Evolutionary conservation across 2,113 vertebrate genomes (phyloP), one percentile per base, ranked within the genome.

Genomic region (Pterocles burchelli): DNA sequence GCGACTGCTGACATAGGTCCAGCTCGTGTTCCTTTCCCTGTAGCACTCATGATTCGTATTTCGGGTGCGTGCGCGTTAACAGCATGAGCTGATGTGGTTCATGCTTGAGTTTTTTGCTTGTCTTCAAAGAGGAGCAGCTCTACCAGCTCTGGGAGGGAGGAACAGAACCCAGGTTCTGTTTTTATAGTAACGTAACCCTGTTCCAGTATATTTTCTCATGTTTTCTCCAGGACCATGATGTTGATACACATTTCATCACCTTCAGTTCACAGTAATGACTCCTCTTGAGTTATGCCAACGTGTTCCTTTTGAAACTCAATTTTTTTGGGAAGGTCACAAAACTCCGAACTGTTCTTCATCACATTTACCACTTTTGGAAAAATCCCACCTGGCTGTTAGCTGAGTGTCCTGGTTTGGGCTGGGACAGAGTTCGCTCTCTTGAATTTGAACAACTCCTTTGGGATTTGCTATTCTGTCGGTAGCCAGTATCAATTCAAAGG

Each of bases 221-320:
- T 75, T 87, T 75, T 81, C 10, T 38, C 72, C 18, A 13, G 16
- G 45, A 41, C 49, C 24, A 20, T 14, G 51, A 7, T 31, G 29
- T 33, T 38, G 15, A 11, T 9, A 41, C 4, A 1, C 51, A 17
- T 81, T 81, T 67, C 67, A 3, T 45, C 45, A 18, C 59, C 38
- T 41, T 57, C 21, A 5, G 74, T 73, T 81, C 88, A 49, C 54
- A 21, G 6, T 4, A 5, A 16, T 3, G 5, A 2, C 72, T 85
- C 86, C 72, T 85, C 86, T 0, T 0, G 0, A 41, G 36, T 20
- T 48, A 7, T 0, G 1, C 21, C 2, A 0, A 12, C 54, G 31
- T 70, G 8, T 33, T 76, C 67, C 41, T 83, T 52, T 45, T 10
- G 26, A 81, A 76, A 11, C 22, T 45, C 45, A 3, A 1, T 79